These are phyloP conservation scores for Toxostoma redivivum DNA, from an alignment of 2,113 vertebrate species.

Conservation along the genomic window DNA sequence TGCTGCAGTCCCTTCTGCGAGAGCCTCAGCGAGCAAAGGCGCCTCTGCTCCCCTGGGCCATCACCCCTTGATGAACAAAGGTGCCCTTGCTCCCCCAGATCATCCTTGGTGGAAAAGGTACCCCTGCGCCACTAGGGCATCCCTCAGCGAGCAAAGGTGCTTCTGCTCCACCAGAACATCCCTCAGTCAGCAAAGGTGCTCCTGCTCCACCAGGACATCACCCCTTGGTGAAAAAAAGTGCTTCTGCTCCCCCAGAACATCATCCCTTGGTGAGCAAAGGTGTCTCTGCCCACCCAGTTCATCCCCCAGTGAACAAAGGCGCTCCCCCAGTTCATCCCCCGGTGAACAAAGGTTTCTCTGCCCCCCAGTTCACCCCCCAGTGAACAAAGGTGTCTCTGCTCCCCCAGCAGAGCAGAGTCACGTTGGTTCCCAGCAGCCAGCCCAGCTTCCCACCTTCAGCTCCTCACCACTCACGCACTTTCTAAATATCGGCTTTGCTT, in stretches of 20 bases:
- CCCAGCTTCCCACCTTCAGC: background rate
- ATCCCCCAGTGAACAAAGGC: accelerated
- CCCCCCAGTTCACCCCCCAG: accelerated
- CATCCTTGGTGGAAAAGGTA: too few relatives aligned
- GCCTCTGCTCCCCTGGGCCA: accelerated
- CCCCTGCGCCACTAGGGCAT: too few relatives aligned
- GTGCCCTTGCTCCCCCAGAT: background rate
- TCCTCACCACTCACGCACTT: background rate
- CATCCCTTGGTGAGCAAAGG: accelerated
- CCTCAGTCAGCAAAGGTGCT: accelerated
- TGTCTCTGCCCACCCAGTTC: accelerated
- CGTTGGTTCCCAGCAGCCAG: background rate
- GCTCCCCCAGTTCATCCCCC: background rate
- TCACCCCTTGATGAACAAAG: accelerated
- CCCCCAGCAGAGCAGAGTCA: background rate
- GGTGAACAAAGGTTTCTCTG: accelerated
- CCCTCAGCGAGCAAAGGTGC: accelerated
- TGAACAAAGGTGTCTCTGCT: background rate
- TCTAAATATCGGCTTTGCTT: background rate
- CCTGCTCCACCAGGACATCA: background rate
- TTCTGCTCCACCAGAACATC: background rate
- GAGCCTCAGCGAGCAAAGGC: accelerated
- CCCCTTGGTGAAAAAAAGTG: accelerated
- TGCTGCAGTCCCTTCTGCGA: accelerated
- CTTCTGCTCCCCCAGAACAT: too few relatives aligned